phyloP scores from a whole-genome alignment of 2,797 vertebrate species.

The Poeciliopsis gracilis region DNA sequence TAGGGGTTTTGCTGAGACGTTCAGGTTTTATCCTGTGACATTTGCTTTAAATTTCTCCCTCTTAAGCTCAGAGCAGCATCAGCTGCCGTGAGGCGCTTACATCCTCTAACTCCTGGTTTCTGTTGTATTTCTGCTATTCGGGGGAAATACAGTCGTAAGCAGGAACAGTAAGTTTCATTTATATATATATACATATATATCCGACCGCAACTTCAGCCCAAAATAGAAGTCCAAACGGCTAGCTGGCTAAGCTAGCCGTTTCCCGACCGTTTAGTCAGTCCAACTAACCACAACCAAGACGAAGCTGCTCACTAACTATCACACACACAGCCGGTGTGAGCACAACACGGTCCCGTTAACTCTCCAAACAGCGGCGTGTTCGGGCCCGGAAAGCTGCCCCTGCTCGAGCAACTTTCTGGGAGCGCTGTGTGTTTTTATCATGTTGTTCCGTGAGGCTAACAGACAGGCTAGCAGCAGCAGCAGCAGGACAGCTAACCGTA shows the following conservation, averaged over 20 bases:
- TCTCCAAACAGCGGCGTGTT: rapidly evolving
- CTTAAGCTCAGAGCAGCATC: neutral
- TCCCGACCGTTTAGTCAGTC: constrained; percentile 37
- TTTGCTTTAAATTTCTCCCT: neutral
- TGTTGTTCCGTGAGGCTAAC: constrained; percentile 48
- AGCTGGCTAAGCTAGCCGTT: constrained; percentile 53
- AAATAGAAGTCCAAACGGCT: constrained; percentile 5
- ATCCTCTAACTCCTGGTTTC: neutral
- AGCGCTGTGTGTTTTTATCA: constrained; percentile 44
- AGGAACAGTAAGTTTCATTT: neutral
- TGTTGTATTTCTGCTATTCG: neutral
- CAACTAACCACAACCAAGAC: neutral
- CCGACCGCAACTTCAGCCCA: constrained; percentile 17
- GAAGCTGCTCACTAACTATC: neutral
- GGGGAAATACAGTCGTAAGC: too few relatives aligned
- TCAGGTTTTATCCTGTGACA: neutral
- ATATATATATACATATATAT: neutral
- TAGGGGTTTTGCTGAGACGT: neutral
- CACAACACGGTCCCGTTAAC: rapidly evolving
- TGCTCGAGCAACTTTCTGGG: constrained; percentile 51
- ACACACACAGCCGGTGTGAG: neutral
- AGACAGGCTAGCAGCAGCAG: constrained; percentile 52
- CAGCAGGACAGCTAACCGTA: constrained; percentile 24
- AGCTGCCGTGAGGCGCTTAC: constrained; percentile 16
- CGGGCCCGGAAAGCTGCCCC: neutral